Percentiles rank a stretch among this genome's conserved stretches.
Conservation (phyloP, 2,888 invertebrate species). For the Eupithecia subfuscata region DNA sequence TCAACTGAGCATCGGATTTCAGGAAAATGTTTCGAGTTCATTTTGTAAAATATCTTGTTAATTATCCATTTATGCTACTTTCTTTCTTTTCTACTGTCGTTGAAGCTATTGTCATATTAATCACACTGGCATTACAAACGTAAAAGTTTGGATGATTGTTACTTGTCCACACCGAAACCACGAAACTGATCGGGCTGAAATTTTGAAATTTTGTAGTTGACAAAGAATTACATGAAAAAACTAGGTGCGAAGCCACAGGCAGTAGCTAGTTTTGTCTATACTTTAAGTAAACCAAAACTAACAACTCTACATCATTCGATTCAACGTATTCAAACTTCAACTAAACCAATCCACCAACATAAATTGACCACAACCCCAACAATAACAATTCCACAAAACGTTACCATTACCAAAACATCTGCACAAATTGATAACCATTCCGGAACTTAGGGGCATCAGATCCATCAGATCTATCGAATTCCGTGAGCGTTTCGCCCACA, state of each 20-base stretch:
- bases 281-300: no score
- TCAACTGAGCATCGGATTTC: conserved; percentile 11
- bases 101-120: neutral
- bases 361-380: conserved; percentile 7
- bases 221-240: no score
- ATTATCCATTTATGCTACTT: neutral
- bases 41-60: conserved; percentile 1
- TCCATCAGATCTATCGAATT: conserved; percentile 38
- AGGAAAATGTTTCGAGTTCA: neutral
- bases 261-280: neutral
- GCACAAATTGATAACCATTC: conserved; percentile 37
- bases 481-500: conserved; percentile 35
- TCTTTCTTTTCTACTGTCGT: neutral
- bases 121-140: no score
- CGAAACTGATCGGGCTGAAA: neutral
- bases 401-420: conserved; percentile 25
- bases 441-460: conserved; percentile 25
- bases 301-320: neutral
- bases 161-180: neutral
- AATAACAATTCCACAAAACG: conserved; percentile 23
- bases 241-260: neutral
- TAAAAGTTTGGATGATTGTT: neutral
- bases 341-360: neutral
- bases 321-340: neutral
- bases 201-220: neutral